These are phyloP conservation scores for Crocidura indochinensis DNA, from an alignment of 2,797 vertebrate genomes.

Conservation along the genomic window DNA sequence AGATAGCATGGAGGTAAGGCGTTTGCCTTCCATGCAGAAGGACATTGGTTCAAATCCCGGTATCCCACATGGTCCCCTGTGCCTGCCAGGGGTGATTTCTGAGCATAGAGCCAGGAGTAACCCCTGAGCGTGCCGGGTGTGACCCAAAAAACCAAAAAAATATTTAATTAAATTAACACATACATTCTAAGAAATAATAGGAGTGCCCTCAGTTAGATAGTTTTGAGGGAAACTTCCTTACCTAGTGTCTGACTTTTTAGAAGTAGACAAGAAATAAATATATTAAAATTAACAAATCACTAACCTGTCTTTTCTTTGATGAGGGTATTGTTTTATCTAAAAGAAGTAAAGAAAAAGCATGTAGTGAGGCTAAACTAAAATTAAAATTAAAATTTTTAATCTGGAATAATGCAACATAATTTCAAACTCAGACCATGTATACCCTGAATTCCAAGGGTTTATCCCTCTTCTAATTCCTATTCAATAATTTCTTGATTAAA, in stretches of 20 bases:
- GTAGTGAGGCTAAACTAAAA: neutral
- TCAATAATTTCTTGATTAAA: neutral
- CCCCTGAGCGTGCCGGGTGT: too few species aligned
- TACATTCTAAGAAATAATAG: slow-evolving; percentile 8
- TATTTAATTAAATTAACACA: neutral
- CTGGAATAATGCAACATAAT: slow-evolving; percentile 32
- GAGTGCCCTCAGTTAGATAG: neutral
- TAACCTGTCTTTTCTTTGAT: neutral
- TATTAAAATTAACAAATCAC: neutral
- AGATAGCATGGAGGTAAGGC: too few species aligned
- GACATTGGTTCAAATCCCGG: too few species aligned
- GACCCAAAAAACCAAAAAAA: too few species aligned
- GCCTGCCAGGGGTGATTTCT: too few species aligned
- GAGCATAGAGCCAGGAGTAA: too few species aligned
- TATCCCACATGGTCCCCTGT: too few species aligned
- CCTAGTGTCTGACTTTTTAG: neutral
- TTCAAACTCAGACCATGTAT: slow-evolving; percentile 27
- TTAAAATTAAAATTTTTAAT: slow-evolving; percentile 30
- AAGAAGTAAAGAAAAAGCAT: neutral
- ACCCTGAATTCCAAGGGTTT: slow-evolving; percentile 27
- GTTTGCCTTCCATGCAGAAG: too few species aligned
- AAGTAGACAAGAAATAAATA: neutral
- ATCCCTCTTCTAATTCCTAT: neutral
- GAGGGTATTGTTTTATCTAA: neutral
- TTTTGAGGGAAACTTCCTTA: neutral